Conservation (phyloP, 1,140 invertebrate genomes). For the Pseudachorutes palmiensis region DNA sequence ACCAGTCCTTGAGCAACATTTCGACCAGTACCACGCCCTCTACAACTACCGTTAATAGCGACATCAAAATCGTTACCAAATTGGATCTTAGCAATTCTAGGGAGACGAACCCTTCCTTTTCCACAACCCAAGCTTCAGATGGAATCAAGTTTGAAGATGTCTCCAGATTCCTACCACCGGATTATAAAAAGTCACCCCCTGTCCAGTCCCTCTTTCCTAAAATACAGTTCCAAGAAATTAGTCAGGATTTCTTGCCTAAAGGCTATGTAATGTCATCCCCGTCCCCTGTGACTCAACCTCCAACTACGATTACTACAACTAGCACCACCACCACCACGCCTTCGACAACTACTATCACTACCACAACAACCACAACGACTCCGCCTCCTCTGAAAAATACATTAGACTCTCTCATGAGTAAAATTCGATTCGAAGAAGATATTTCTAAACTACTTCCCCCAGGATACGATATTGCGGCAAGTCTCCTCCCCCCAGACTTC, state of each 20-base stretch:
- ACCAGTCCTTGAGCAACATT: too few relatives aligned
- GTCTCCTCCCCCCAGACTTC: constrained; percentile 55
- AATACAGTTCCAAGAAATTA: constrained; percentile 3
- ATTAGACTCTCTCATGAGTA: constrained; percentile 45
- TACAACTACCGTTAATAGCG: too few relatives aligned
- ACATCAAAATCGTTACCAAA: too few relatives aligned
- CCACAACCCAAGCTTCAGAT: background rate
- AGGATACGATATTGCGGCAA: constrained; percentile 54
- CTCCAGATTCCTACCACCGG: constrained; percentile 52
- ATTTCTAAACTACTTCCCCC: constrained; percentile 50
- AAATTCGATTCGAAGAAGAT: constrained; percentile 52
- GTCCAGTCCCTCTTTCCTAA: constrained; percentile 3
- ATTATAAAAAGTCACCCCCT: constrained; percentile 39
- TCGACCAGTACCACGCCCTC: too few relatives aligned
- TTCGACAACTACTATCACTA: constrained; percentile 24
- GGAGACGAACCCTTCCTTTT: constrained; percentile 9
- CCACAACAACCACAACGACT: constrained; percentile 36
- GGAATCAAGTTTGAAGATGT: constrained; percentile 44
- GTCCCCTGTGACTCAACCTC: constrained; percentile 3
- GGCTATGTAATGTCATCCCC: constrained; percentile 14
- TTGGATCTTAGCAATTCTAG: too few relatives aligned
- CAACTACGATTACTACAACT: too few relatives aligned
- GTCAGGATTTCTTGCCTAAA: constrained; percentile 17
- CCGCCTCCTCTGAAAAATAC: constrained; percentile 39
- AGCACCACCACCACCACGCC: constrained; percentile 12